Evolutionary conservation across 2,113 vertebrate species (phyloP), one percentile per base, ranked within the genome.

Genomic region (Trichomycterus rosablanca): DNA sequence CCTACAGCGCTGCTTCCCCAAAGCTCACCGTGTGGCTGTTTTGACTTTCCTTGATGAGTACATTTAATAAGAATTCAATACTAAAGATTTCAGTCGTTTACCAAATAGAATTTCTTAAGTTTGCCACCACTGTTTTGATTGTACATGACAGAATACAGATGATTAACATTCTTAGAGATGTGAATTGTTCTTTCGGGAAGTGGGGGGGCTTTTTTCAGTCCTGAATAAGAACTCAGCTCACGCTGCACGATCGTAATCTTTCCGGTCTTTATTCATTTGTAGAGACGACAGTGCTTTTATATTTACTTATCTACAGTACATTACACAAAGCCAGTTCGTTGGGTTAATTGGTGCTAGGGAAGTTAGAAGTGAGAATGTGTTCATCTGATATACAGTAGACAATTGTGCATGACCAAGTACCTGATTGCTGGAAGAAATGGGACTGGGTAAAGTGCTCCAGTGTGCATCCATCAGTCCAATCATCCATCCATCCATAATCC

Each of bases 1-100:
- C 44, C 58, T 44, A 32, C 39, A 11, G 30, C 43, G 16, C 48
- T 52, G 35, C 24, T n/a, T n/a, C n/a, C n/a, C n/a, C n/a, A n/a
- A n/a, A n/a, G n/a, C n/a, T n/a, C n/a, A n/a, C n/a, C n/a, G n/a
- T n/a, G n/a, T n/a, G n/a, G n/a, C n/a, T n/a, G n/a, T n/a, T n/a
- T n/a, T n/a, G n/a, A n/a, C n/a, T n/a, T n/a, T n/a, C n/a, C n/a
- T n/a, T n/a, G 30, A 19, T 32, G 26, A 18, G 9, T 19, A 59
- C 60, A 34, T 28, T 53, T 49, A 7, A 22, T 63, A 49, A 4
- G 52, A 53, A 63, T 63, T 63, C 5, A 53, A 52, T 51, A 7
- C 3, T 1, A 18, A 5, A 30, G 34, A 42, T 42, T 62, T 42
- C 16, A 14, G 16, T 5, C 39, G 30, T 40, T 37, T 19, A 24